phyloP scores from a whole-genome alignment of 2,888 invertebrate species.

The Ecliptopera silaceata region DNA sequence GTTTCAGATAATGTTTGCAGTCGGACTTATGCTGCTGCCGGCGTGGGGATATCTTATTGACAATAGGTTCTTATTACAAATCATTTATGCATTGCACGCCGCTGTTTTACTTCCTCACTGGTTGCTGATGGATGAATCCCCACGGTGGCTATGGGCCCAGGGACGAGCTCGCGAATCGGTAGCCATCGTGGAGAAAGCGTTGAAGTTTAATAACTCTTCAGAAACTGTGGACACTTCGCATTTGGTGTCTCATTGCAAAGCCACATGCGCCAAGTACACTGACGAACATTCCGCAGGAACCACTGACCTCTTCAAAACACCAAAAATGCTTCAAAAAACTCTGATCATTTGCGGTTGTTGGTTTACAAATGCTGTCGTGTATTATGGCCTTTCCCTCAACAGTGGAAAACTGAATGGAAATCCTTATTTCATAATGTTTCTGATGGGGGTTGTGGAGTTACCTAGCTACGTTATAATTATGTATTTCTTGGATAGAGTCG shows the following conservation, averaged over 20 bases:
- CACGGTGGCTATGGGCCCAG: conserved; percentile 94
- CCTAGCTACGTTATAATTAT: conserved; percentile 90
- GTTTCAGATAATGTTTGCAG: conserved; percentile 91
- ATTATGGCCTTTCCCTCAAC: conserved; percentile 92
- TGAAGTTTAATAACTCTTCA: conserved; percentile 86
- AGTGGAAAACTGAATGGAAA: conserved; percentile 91
- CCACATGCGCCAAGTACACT: conserved; percentile 72
- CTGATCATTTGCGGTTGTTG: conserved; percentile 92
- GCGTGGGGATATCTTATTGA: conserved; percentile 91
- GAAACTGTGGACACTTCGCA: conserved; percentile 85
- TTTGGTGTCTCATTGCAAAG: conserved; percentile 85
- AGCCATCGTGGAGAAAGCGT: conserved; percentile 87
- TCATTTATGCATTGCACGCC: conserved; percentile 90
- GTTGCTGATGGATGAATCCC: conserved; percentile 94
- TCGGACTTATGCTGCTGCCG: conserved; percentile 91
- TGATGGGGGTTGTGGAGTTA: conserved; percentile 90
- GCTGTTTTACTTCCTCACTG: conserved; percentile 88
- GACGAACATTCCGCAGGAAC: conserved; percentile 84
- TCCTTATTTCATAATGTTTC: conserved; percentile 90
- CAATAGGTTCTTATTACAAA: conserved; percentile 88
- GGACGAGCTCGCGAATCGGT: conserved; percentile 89
- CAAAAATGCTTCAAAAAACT: conserved; percentile 89
- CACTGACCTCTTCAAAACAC: conserved; percentile 89
- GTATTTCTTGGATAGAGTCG: conserved; percentile 88
- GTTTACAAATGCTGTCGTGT: conserved; percentile 94